phyloP scores from a whole-genome alignment of 2,888 invertebrate species.

The Standfussiana lucernea region DNA sequence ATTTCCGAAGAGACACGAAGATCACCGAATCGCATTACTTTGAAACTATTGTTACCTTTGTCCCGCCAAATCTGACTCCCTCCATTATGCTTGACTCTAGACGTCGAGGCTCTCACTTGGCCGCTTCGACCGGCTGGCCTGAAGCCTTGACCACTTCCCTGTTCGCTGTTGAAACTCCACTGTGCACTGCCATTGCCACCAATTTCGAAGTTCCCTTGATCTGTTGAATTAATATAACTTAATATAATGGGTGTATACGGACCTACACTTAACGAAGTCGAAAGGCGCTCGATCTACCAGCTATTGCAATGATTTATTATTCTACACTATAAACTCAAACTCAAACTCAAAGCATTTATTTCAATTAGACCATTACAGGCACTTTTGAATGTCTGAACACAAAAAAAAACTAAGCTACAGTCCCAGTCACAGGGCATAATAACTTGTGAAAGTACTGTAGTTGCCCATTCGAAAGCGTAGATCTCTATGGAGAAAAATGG shows the following conservation, averaged over 20 bases:
- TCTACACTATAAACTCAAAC: no score
- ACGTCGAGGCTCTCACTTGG: not conserved
- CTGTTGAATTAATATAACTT: slow-evolving; percentile 53
- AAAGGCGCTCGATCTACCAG: no score
- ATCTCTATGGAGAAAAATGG: no score
- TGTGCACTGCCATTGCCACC: slow-evolving; percentile 47
- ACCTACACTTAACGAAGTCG: no score
- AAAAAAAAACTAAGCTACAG: no score
- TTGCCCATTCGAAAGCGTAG: no score
- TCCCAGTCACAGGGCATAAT: no score
- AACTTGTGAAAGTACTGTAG: no score
- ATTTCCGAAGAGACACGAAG: not conserved
- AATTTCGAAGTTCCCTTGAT: slow-evolving; percentile 72
- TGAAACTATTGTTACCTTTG: slow-evolving; percentile 30
- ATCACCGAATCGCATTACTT: not conserved
- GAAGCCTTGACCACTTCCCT: slow-evolving; percentile 20
- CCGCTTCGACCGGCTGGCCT: slow-evolving; percentile 7
- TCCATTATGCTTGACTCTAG: slow-evolving; percentile 20
- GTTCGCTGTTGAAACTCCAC: not conserved
- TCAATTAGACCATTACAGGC: no score
- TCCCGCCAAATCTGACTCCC: slow-evolving; percentile 26
- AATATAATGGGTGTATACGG: not conserved
- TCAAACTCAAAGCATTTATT: no score
- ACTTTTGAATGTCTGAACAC: no score
- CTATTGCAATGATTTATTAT: no score